A percentile compares a stretch with the other conserved stretches of the same genome.
phyloP scores from a whole-genome alignment of 2,113 vertebrate species.

The Hyperopisus bebe region DNA sequence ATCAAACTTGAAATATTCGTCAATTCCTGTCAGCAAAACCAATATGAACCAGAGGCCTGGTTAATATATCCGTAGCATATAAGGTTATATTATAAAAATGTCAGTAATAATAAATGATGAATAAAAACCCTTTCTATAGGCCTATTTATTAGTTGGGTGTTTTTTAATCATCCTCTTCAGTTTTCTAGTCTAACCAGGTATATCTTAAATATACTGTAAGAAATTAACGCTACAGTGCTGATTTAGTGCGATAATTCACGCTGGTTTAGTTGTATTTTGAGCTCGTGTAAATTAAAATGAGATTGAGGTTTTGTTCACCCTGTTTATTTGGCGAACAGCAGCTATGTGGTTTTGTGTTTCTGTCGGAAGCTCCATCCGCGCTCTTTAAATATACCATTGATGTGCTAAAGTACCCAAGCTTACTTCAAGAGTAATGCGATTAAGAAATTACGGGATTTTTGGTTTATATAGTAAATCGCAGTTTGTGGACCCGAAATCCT shows the following conservation, averaged over 20 bases:
- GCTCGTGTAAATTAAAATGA: not conserved
- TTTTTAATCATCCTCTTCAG: not conserved
- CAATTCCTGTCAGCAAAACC: not conserved
- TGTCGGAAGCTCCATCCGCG: constrained; percentile 57
- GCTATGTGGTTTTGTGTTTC: constrained; percentile 25
- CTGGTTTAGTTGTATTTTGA: not conserved
- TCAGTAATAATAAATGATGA: not conserved
- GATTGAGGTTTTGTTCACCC: not conserved
- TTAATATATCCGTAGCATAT: not conserved
- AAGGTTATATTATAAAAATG: not conserved
- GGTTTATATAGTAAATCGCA: constrained; percentile 62
- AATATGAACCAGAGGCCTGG: not conserved
- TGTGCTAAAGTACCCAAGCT: constrained; percentile 73
- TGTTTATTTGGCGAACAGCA: not conserved
- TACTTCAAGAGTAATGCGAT: constrained; percentile 74
- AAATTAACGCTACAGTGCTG: not conserved
- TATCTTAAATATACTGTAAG: not conserved
- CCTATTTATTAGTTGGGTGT: not conserved
- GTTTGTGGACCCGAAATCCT: constrained; percentile 56
- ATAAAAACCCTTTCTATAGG: not conserved
- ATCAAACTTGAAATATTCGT: not conserved
- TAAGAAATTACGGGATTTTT: constrained; percentile 70
- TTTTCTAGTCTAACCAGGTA: not conserved
- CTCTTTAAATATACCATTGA: constrained; percentile 68
- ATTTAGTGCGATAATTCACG: not conserved